Evolutionary conservation across 2,113 vertebrate genomes (phyloP).

Genomic region (Neofelis nebulosa): DNA sequence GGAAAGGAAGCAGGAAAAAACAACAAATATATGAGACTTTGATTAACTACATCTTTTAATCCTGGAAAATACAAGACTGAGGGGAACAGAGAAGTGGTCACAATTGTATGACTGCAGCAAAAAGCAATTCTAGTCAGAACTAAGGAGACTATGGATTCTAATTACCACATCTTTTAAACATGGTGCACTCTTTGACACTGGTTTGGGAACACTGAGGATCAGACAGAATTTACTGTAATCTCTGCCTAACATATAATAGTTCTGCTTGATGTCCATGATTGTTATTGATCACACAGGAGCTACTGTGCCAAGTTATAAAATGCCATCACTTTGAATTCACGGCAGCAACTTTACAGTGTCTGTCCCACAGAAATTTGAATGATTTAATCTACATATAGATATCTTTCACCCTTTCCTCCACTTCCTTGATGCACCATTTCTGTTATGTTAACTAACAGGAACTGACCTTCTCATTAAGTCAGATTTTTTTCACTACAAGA

Average conservation of each 20-base stretch:
- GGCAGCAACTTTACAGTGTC: neutral
- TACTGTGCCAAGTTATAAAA: neutral
- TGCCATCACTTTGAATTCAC: neutral
- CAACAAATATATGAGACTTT: neutral
- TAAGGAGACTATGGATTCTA: neutral
- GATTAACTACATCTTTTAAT: neutral
- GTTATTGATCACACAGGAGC: neutral
- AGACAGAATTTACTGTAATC: neutral
- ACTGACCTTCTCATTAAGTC: conserved; percentile 59
- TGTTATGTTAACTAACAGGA: conserved; percentile 58
- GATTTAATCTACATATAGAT: neutral
- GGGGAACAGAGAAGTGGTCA: neutral
- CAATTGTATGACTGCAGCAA: neutral
- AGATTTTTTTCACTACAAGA: conserved; percentile 62
- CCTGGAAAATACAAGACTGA: neutral
- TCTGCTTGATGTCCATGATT: neutral
- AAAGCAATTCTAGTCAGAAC: neutral
- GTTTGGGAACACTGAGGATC: neutral
- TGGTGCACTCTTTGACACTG: neutral
- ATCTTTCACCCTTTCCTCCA: neutral
- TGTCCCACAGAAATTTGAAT: neutral
- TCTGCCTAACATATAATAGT: neutral
- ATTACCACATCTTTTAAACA: neutral
- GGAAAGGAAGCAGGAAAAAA: neutral
- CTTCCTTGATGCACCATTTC: conserved; percentile 53